Evolutionary conservation across 2,888 invertebrate species (phyloP), one percentile per base, ranked within the genome.

Genomic region (Luperina nickerlii): DNA sequence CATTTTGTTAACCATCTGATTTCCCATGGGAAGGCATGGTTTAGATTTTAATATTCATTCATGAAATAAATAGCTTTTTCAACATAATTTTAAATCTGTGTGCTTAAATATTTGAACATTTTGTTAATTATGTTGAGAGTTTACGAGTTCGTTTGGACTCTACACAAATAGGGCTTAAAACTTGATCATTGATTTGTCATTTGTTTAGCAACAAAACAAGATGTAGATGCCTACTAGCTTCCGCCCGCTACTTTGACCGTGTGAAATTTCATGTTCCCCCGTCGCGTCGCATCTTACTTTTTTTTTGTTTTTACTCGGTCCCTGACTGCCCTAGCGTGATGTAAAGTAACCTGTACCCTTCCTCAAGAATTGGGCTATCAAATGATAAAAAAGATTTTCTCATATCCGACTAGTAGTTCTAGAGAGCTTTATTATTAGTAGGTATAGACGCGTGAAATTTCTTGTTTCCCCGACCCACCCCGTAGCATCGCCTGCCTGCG

Each of bases 41-140:
- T 93, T 93, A 92, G 90, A 92, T 92, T 94, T 92, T 93, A 93
- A 94, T 92, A 90, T 92, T 92, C 91, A 91, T 91, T 90, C 88
- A 81, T 88, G 84, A 90, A 90, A 92, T 91, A 93, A 91, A 93
- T 90, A 91, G 88, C 88, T 79, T 79, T 88, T 90, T 89, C 79
- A 89, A 87, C 90, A 86, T 84, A 86, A 87, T 90, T 90, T 87
- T 84, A 87, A 88, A 84, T 76, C 54, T 70, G 27, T 65, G 54
- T 32, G 42, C 73, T 76, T 82, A 62, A 74, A 83, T 62, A 74
- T 66, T 74, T 69, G 13, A 27, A 27, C 42, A 79, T 78, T 82
- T 79, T 76, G 51, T 75, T 76, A 70, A 70, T 79, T 74, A 51
- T 63, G 1, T 65, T 3, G 63, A 45, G n/a, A 72, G 65, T 68